Percentiles rank a stretch among this genome's conserved stretches.
phyloP scores from a whole-genome alignment of 2,797 vertebrate genomes.

The Menidia menidia region DNA sequence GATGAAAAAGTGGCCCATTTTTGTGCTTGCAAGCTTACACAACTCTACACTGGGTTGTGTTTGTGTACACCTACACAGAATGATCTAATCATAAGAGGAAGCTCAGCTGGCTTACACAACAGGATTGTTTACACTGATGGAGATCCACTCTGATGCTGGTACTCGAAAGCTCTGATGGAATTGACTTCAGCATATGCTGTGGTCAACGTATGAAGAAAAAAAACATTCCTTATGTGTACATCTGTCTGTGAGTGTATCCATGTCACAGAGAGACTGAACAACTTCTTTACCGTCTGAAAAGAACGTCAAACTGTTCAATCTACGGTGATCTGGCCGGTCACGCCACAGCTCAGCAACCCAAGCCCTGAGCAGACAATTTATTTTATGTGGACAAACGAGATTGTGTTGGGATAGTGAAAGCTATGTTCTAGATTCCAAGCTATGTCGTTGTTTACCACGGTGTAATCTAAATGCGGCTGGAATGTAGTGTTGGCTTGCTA shows the following conservation, averaged over 20 bases:
- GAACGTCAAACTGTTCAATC: conserved; percentile 45
- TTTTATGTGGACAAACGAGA: conserved; percentile 64
- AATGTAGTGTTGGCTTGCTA: conserved; percentile 74
- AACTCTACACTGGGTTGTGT: conserved; percentile 74
- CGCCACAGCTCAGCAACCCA: conserved; percentile 42
- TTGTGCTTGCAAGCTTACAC: conserved; percentile 85
- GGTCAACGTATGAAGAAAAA: conserved; percentile 56
- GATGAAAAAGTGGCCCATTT: conserved; percentile 66
- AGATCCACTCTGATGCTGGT: conserved; percentile 49
- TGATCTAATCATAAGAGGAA: conserved; percentile 80
- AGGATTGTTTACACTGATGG: conserved; percentile 73
- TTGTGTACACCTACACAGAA: conserved; percentile 80
- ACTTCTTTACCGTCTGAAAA: conserved; percentile 45
- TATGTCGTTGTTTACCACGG: conserved; percentile 74
- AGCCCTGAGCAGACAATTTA: conserved; percentile 41
- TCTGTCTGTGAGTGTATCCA: conserved; percentile 60
- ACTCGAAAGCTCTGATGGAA: conserved; percentile 49
- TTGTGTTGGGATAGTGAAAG: conserved; percentile 72
- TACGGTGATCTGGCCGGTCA: conserved; percentile 47
- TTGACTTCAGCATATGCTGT: conserved; percentile 53
- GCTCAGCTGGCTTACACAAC: conserved; percentile 78
- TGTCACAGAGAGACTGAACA: conserved; percentile 57
- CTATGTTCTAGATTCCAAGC: conserved; percentile 75
- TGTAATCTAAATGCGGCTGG: conserved; percentile 77
- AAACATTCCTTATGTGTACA: conserved; percentile 61